Base-by-base conservation (phyloP, 2,797 vertebrate species). In the Cryptoprocta ferox region DNA sequence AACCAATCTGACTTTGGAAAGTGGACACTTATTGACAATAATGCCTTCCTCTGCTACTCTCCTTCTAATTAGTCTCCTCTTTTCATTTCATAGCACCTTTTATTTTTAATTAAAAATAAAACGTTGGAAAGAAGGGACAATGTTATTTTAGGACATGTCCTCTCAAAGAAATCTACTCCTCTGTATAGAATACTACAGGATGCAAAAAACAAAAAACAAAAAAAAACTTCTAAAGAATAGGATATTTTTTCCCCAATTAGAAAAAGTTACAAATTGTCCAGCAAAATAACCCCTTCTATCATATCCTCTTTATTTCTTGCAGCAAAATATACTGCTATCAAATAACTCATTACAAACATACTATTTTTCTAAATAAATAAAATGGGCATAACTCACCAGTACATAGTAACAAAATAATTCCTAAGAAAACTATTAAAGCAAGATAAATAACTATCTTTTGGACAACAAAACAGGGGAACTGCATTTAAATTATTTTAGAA, bases 311-410 rank as follows among this genome's bases (percentile, higher is more conserved):
- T 98, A 98, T 89, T 98, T 98, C 84, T 87, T 96, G 96, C 97
- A 99, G 99, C 98, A 99, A 99, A 99, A 99, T 97, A 91, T 96
- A 98, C 98, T 97, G 98, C 97, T 98, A 98, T 98, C 98, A 98
- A 98, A 98, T 98, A 98, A 98, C 82, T 98, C 94, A 61, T 98
- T 98, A 98, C 97, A 98, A 98, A 99, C 98, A 98, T 97, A 97
- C 81, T 98, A 96, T 98, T 98, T 95, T 98, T 95, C 99, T 99
- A 99, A 99, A 99, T 99, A 99, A 99, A 98, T 98, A 97, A 98
- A 98, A 98, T 98, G 97, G 98, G 98, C 98, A 98, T 98, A 98
- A 98, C 89, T 98, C 98, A 99, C 97, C 97, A 98, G 98, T 98
- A 99, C 98, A 94, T 90, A 98, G 79, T 95, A 98, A 98, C 98